Percentiles rank a stretch among this genome's conserved stretches.
Conservation (phyloP, 2,888 invertebrate genomes). For the Perithous albicinctus region DNA sequence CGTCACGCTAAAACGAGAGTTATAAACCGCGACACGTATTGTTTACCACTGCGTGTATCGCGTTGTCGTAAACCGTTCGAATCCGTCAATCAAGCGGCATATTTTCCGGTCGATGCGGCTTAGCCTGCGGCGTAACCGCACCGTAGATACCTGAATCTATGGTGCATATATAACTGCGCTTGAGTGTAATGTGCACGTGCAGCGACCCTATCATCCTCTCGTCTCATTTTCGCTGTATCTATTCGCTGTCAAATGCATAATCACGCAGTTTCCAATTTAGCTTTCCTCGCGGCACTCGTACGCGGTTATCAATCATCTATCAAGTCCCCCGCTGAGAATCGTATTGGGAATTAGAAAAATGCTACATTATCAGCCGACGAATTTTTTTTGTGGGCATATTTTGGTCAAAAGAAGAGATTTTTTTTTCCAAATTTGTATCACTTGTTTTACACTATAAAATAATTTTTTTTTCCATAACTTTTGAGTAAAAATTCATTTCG, state of each 20-base stretch:
- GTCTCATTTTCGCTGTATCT: too few species aligned
- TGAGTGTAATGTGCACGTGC: constrained; percentile 16
- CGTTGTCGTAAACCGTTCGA: constrained; percentile 63
- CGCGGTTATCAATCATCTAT: constrained; percentile 54
- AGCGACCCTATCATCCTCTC: constrained; percentile 40
- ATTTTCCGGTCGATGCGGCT: constrained; percentile 66
- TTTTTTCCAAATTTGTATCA: too few species aligned
- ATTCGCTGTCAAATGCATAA: too few species aligned
- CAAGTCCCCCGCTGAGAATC: not conserved
- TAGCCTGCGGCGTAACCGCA: constrained; percentile 68
- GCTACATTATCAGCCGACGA: too few species aligned
- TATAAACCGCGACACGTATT: constrained; percentile 42
- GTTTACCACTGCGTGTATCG: constrained; percentile 46
- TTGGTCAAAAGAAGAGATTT: too few species aligned
- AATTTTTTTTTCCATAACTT: too few species aligned
- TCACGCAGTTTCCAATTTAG: too few species aligned
- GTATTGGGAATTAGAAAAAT: not conserved
- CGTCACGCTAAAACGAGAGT: constrained; percentile 22
- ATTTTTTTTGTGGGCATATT: too few species aligned
- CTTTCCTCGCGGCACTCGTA: too few species aligned
- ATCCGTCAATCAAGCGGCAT: constrained; percentile 73
- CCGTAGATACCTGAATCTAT: constrained; percentile 17
- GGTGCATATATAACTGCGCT: not conserved
- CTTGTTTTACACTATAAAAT: too few species aligned
- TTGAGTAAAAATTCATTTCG: too few species aligned